Evolutionary conservation across 2,888 invertebrate genomes (phyloP).

Genomic region (Caenorhabditis japonica): DNA sequence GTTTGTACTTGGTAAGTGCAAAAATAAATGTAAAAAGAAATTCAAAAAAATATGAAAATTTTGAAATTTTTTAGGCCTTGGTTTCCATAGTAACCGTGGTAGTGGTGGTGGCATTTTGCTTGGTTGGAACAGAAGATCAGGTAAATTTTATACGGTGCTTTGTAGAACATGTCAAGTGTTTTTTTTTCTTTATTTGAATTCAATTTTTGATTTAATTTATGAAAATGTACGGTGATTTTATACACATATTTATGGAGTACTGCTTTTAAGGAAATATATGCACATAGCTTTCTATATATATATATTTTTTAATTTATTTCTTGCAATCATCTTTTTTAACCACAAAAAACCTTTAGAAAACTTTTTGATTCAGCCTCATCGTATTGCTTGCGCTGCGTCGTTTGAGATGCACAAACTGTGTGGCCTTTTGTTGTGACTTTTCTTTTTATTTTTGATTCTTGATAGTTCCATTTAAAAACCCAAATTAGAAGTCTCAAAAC

Average conservation of each 20-base stretch:
- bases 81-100: conserved; percentile 69
- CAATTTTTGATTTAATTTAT: background rate
- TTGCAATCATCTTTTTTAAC: too few relatives aligned
- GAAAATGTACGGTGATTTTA: background rate
- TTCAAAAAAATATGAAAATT: too few relatives aligned
- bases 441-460: conserved; percentile 8
- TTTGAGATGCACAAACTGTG: conserved; percentile 26
- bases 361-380: conserved; percentile 12
- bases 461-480: background rate
- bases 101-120: conserved; percentile 71
- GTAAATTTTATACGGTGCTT: conserved; percentile 28
- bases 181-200: conserved; percentile 9
- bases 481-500: conserved; percentile 2
- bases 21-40: background rate
- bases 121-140: conserved; percentile 74
- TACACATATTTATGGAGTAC: background rate
- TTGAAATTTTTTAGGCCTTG: conserved; percentile 61
- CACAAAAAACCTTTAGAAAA: too few relatives aligned
- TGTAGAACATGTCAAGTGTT: too few relatives aligned
- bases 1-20: conserved; percentile 69
- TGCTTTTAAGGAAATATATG: background rate
- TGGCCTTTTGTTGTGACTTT: conserved; percentile 39
- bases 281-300: background rate
- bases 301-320: too few relatives aligned
- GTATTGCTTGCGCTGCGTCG: conserved; percentile 54